A percentile compares a stretch with the other conserved stretches of the same genome.
Evolutionary conservation across 2,113 vertebrate species (phyloP).

Genomic region (Oenanthe oenanthe): DNA sequence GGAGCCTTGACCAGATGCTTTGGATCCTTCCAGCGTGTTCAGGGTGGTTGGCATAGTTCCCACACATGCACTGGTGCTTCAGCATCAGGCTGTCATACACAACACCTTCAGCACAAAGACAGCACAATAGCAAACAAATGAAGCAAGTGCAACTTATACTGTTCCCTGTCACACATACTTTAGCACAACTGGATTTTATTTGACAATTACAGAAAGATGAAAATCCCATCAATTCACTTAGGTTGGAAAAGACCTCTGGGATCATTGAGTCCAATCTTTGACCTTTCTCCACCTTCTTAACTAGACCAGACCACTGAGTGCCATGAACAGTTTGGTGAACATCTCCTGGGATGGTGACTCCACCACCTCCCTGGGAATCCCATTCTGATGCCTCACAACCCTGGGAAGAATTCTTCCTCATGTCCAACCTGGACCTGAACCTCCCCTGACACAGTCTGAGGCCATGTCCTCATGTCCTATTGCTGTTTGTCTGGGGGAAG

Average conservation of each 20-base stretch:
- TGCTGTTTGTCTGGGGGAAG: not conserved
- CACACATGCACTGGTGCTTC: slow-evolving; percentile 84
- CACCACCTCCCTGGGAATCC: not conserved
- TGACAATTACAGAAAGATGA: not conserved
- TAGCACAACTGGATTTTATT: not conserved
- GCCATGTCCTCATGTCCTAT: not conserved
- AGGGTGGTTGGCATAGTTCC: slow-evolving; percentile 77
- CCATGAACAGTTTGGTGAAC: too few species aligned
- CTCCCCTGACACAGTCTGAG: not conserved
- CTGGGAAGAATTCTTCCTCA: not conserved
- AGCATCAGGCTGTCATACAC: slow-evolving; percentile 81
- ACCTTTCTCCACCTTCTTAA: not conserved
- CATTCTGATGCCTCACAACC: not conserved
- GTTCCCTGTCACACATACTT: not conserved
- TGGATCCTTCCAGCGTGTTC: slow-evolving; percentile 82
- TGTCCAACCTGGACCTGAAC: not conserved
- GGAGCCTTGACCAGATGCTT: slow-evolving; percentile 85
- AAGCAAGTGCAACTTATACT: not conserved
- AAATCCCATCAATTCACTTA: not conserved
- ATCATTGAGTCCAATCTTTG: not conserved
- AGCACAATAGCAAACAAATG: not conserved
- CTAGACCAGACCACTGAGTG: not conserved
- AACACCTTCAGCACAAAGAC: slow-evolving; percentile 72
- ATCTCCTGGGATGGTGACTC: not conserved
- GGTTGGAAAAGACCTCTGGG: not conserved